phyloP scores from a whole-genome alignment of 2,797 vertebrate species.

The Arnoldichthys spilopterus region DNA sequence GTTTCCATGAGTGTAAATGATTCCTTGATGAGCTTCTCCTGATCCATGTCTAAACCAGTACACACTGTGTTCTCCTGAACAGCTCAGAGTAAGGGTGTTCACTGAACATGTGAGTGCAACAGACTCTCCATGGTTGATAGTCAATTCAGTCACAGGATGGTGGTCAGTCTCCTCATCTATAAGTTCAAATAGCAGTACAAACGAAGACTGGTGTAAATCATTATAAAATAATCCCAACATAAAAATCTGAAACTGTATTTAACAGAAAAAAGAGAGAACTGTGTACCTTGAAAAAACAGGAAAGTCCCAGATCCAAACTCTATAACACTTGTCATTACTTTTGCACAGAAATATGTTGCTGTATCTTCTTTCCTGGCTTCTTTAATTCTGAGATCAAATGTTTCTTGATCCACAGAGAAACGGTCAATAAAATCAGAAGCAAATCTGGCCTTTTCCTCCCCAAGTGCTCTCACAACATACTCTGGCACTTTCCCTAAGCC shows the following conservation, averaged over 20 bases:
- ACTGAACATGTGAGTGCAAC: background rate
- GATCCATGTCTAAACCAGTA: conserved; percentile 7
- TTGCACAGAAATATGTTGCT: conserved; percentile 4
- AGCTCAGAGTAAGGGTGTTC: background rate
- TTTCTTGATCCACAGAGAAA: background rate
- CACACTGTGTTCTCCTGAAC: background rate
- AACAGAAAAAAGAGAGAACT: background rate
- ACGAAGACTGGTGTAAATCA: background rate
- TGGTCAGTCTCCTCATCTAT: background rate
- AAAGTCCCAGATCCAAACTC: conserved; percentile 6
- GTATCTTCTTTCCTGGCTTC: background rate
- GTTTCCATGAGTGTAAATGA: too few relatives aligned
- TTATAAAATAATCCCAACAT: too few relatives aligned
- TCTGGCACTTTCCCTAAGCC: background rate
- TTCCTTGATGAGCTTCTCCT: background rate
- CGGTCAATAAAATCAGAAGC: background rate
- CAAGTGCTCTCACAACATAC: background rate
- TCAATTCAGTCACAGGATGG: background rate
- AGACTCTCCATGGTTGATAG: background rate
- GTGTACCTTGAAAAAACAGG: background rate
- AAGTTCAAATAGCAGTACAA: background rate
- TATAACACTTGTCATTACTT: background rate
- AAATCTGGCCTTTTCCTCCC: background rate
- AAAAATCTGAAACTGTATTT: too few relatives aligned
- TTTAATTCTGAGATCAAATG: conserved; percentile 1